Percentiles rank a stretch among this genome's conserved stretches.
phyloP scores from a whole-genome alignment of 2,888 invertebrate genomes.

The Toxonevra muliebris region DNA sequence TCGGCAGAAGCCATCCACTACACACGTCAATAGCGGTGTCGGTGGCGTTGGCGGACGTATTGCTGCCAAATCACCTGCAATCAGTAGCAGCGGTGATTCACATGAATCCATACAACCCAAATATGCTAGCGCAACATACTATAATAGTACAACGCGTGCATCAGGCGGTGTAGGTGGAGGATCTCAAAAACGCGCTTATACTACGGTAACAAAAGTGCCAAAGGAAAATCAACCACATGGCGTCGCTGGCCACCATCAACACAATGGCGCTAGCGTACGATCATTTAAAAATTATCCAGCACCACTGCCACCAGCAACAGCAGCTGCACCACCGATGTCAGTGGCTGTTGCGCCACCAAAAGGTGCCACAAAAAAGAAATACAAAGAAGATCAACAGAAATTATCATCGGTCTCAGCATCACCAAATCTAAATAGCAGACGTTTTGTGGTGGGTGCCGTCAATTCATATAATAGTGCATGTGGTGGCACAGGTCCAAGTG shows the following conservation, averaged over 20 bases:
- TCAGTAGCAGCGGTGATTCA: conserved; percentile 47
- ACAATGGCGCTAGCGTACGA: conserved; percentile 34
- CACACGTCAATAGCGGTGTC: conserved; percentile 12
- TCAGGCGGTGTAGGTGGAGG: conserved; percentile 35
- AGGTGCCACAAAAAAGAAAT: conserved; percentile 47
- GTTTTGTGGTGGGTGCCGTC: conserved; percentile 37
- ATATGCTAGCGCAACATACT: conserved; percentile 46
- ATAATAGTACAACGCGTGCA: conserved; percentile 33
- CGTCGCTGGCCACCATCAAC: conserved; percentile 18
- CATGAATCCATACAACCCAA: conserved; percentile 55
- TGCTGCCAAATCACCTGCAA: conserved; percentile 45
- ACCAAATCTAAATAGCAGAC: conserved; percentile 46
- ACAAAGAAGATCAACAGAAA: conserved; percentile 53
- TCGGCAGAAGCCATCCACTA: conserved; percentile 37
- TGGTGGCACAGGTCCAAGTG: conserved; percentile 16
- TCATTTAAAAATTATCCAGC: conserved; percentile 56
- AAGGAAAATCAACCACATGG: conserved; percentile 60
- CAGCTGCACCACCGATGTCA: too few relatives aligned
- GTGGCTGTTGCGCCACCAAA: conserved; percentile 40
- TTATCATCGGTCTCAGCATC: conserved; percentile 48
- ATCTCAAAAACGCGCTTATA: conserved; percentile 62
- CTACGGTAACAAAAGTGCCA: conserved; percentile 51
- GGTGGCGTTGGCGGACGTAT: conserved; percentile 17
- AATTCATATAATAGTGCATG: conserved; percentile 38
- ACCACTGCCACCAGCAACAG: conserved; percentile 43